phyloP scores from a whole-genome alignment of 2,113 vertebrate genomes.

The Mustela lutreola region DNA sequence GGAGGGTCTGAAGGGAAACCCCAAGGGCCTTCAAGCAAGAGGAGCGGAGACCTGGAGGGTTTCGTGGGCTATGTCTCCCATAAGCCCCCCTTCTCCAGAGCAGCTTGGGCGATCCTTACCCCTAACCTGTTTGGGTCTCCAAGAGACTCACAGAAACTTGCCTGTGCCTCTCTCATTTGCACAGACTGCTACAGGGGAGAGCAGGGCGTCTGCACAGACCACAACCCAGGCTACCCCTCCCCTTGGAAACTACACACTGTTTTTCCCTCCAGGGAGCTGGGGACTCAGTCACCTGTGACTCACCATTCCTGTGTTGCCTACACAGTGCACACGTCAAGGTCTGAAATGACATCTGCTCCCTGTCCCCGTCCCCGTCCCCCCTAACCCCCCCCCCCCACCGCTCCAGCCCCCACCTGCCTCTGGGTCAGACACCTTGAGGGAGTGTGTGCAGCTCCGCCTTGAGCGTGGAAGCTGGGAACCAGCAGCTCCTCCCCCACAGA shows the following conservation, averaged over 20 bases:
- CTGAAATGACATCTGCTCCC: conserved; percentile 61
- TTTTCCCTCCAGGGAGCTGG: conserved; percentile 69
- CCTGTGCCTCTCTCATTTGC: neutral
- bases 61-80: neutral
- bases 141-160: neutral
- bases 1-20: conserved; percentile 5
- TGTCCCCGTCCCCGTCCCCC: neutral
- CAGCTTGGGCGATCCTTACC: neutral
- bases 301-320: conserved; percentile 73
- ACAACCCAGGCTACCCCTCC: neutral
- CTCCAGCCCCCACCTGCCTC: neutral
- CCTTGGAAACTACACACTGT: conserved; percentile 59
- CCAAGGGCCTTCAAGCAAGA: neutral
- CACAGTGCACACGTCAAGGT: conserved; percentile 70
- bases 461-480: neutral
- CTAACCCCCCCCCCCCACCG: too few relatives aligned
- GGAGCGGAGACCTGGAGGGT: neutral
- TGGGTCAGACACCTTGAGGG: conserved; percentile 58
- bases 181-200: neutral
- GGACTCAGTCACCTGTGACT: conserved; percentile 77
- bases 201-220: conserved; percentile 6
- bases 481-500: neutral
- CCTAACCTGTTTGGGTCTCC: neutral
- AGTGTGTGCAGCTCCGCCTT: conserved; percentile 8
- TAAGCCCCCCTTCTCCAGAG: neutral